Evolutionary conservation across 92 coral and sea anemone species (phyloP), one percentile per base, ranked within the genome.

Genomic region (Parazoanthus swiftii): DNA sequence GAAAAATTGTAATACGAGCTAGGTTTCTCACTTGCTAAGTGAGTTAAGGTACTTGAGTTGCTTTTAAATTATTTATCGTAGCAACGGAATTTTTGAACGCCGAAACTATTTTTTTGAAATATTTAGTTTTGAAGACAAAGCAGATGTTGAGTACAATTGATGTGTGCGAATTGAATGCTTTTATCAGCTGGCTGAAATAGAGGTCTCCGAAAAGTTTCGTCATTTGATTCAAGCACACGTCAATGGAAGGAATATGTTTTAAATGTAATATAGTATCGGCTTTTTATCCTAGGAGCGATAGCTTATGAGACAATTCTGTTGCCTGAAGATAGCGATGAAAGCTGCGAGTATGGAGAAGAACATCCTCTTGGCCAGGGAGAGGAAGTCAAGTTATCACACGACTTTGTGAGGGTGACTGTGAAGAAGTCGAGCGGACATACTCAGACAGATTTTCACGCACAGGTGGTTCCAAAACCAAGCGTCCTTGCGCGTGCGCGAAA

Each of bases 361-460:
- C 63, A 10, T 6, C 15, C 77, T 25, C 79, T 84, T 70, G 18
- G 15, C 8, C 15, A 70, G 77, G 79, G 78, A 13, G 14, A 84
- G 36, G 91, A 78, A 74, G 86, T 89, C 20, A 88, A 78, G 76
- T 9, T 89, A 42, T 18, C 78, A 51, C 91, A 92, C 58, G 94
- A 92, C 85, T 90, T 92, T 82, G 29, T 90, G 36, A 85, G 75
- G 44, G 93, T 92, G 33, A 84, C 88, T 90, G 91, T 90, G 42
- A 74, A 89, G 38, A 82, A 72, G 13, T 54, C 89, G 33, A 77
- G 85, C 81, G 91, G 89, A 3, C 67, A 44, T 63, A 63, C 18
- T 10, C 94, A 92, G 76, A 88, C 76, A 21, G 92, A 90, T 35
- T 92, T 71, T 73, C 94, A 92, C 74, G 92, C 92, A 8, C 89